Evolutionary conservation across 2,797 vertebrate species (phyloP), one percentile per base, ranked within the genome.

Genomic region (Jordanella pulchra): DNA sequence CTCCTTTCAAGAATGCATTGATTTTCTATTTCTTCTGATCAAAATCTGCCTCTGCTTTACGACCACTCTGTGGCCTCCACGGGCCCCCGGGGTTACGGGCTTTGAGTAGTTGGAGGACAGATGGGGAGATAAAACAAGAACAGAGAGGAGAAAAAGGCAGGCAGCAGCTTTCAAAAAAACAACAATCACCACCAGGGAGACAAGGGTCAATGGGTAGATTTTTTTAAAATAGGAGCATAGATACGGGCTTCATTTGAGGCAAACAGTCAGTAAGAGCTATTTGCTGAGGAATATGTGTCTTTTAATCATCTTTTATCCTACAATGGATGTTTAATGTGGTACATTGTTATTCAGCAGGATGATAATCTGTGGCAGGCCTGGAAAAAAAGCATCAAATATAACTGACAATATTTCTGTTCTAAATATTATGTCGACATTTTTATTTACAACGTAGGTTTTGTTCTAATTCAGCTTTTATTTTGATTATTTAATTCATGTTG

Each of bases 1-100:
- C 78, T 77, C 86, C 65, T 77, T 66, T 83, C 66, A 73, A 74
- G 70, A 78, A 82, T 68, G 13, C 45, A 91, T 88, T 80, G 86
- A 92, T 92, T 91, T 82, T 73, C 60, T 71, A 76, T 72, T 71
- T 70, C 14, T 67, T 71, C 66, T 79, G 72, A 71, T 75, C 55
- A 79, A 67, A 71, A 60, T 76, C 51, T 73, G 56, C 77, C 4
- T 82, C 54, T 80, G 47, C 44, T 73, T 6, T 72, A 64, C 5
- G 25, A 72, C 67, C 82, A 64, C 80, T 85, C 81, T 87, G 81
- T 78, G 56, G 28, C 44, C 53, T 67, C 61, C 10, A 14, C 1
- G 5, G 68, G 67, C 63, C 71, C 65, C 74, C 60, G 12, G 71
- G 76, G 69, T 35, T 42, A 17, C 35, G 17, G 73, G 69, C 82